Base-by-base conservation (phyloP, 2,888 invertebrate species). In the Nomada fucata region DNA sequence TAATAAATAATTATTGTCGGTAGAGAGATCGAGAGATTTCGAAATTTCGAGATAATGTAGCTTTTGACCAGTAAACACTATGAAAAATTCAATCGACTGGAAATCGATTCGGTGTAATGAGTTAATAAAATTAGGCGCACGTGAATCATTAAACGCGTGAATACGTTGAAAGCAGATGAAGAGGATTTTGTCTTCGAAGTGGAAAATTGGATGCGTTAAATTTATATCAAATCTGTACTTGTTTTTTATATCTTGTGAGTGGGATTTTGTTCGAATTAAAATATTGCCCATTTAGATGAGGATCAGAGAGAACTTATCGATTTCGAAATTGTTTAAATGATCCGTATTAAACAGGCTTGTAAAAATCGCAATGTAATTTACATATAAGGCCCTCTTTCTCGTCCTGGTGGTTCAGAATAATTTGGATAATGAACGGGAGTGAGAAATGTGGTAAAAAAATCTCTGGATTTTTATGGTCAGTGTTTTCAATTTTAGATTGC, bases 1-100 rank as follows among this genome's bases (percentile, higher is more conserved):
- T 59, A 59, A 50, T 60, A 47, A 70, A 60, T 75, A 60, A 67
- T 74, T 67, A 67, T 23, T 18, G 52, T 5, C 15, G 26, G 11
- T 5, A 9, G 11, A 18, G 4, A 18, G 26, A 65, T 71, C 26
- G 44, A 53, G 59, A 13, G 10, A 42, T 64, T 64, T 47, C 64
- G 36, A 42, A 60, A 20, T 29, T 60, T 71, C 52, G 5, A 1
- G 26, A 5, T 26, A 52, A 57, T 15, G 10, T 2, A 20, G 23
- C 59, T 60, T 52, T 36, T 7, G 20, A 55, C 10, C 9, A 20
- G n/a, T 59, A 55, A 44, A 76, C 20, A 20, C 4, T 23, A 44
- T 42, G 52, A 64, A 71, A 71, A 59, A 69, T 69, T 55, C 44
- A 76, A 23, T 23, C n/a, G 53, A 18, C 18, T 20, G 10, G 50